Evolutionary conservation across 2,888 invertebrate species (phyloP).

Genomic region (Gymnoscelis rufifasciata): DNA sequence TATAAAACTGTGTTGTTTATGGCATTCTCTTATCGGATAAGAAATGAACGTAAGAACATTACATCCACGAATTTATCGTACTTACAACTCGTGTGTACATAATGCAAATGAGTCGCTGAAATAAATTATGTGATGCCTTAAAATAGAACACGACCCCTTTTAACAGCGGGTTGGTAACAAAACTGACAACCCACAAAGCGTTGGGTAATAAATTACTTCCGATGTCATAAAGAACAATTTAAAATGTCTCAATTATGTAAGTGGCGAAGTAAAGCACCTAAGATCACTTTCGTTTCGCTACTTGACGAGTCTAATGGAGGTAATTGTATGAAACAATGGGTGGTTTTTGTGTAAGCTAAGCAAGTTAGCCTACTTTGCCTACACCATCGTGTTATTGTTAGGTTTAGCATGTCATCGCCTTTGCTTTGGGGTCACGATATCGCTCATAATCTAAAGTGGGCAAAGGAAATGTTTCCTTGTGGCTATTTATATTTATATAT

Average conservation of each 20-base stretch:
- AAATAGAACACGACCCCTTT: slow-evolving; percentile 24
- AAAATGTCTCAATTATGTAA: slow-evolving; percentile 34
- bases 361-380: slow-evolving; percentile 3
- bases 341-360: slow-evolving; percentile 21
- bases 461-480: slow-evolving; percentile 15
- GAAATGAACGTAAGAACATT: slow-evolving; percentile 25
- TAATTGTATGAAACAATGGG: slow-evolving; percentile 30
- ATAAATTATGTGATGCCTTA: slow-evolving; percentile 21
- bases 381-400: not conserved
- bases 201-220: slow-evolving; percentile 15
- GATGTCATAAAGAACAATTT: slow-evolving; percentile 8
- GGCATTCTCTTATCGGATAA: slow-evolving; percentile 25
- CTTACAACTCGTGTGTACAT: slow-evolving; percentile 22
- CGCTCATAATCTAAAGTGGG: slow-evolving; percentile 11
- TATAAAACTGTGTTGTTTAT: slow-evolving; percentile 30
- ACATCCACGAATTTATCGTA: slow-evolving; percentile 28
- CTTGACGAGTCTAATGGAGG: slow-evolving; percentile 21
- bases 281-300: slow-evolving; percentile 38
- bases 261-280: slow-evolving; percentile 20
- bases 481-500: slow-evolving; percentile 9
- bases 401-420: slow-evolving; percentile 9
- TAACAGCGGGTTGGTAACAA: slow-evolving; percentile 9
- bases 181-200: slow-evolving; percentile 1
- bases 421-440: slow-evolving; percentile 10
- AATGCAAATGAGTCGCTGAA: slow-evolving; percentile 29